Evolutionary conservation across 2,888 invertebrate genomes (phyloP).

Genomic region (Nebria brevicollis): DNA sequence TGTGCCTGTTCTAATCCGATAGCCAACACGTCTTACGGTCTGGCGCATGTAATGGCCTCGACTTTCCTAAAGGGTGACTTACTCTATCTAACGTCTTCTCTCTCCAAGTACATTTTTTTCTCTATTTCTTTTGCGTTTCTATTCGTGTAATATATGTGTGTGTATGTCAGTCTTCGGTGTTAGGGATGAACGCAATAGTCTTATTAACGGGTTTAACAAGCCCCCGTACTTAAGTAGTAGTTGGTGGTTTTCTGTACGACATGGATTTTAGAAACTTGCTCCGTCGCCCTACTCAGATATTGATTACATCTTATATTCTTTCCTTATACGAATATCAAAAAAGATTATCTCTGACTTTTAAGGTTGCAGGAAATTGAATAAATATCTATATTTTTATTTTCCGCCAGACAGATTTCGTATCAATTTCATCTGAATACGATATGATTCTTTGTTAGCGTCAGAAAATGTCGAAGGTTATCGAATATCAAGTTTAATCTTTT

Average conservation of each 20-base stretch:
- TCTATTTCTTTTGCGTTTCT: conserved; percentile 6
- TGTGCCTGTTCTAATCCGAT: conserved; percentile 12
- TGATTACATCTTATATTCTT: conserved; percentile 6
- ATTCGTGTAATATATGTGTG: neutral
- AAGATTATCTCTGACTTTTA: neutral
- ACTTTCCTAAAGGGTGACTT: conserved; percentile 37
- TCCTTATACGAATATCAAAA: neutral
- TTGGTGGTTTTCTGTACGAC: conserved; percentile 3
- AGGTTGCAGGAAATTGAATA: neutral
- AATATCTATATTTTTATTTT: neutral
- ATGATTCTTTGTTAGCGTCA: neutral
- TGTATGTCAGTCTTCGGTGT: neutral
- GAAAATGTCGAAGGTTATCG: neutral
- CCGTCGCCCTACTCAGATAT: neutral
- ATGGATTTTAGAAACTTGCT: neutral
- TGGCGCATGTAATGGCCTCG: conserved; percentile 33
- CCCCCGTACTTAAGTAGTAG: conserved; percentile 10
- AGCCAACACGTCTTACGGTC: conserved; percentile 32
- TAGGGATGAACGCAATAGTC: conserved; percentile 36
- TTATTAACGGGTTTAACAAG: conserved; percentile 45
- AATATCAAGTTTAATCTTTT: neutral
- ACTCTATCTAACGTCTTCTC: conserved; percentile 16
- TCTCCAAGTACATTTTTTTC: conserved; percentile 6
- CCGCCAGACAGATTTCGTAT: neutral
- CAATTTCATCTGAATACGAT: neutral